Conservation (phyloP, 1,140 invertebrate genomes). For the Polyergus mexicanus region DNA sequence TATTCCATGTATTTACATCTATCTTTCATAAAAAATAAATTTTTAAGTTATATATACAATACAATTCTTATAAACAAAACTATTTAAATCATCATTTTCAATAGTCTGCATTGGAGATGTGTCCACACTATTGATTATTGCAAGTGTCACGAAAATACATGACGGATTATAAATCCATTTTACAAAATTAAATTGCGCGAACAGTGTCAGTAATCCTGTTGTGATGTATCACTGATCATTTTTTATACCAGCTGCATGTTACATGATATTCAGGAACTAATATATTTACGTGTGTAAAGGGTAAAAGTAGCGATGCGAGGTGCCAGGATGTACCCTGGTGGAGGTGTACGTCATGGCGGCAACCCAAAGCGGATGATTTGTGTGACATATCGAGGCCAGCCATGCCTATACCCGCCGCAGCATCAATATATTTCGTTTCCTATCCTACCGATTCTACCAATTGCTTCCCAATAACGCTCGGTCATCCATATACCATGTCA, state of each 20-base stretch:
- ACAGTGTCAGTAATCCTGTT: neutral
- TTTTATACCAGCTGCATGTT: neutral
- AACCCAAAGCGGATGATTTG: constrained; percentile 59
- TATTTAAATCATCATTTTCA: too few species aligned
- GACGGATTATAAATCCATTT: neutral
- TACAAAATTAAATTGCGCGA: neutral
- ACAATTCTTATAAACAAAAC: too few species aligned
- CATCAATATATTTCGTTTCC: constrained; percentile 69
- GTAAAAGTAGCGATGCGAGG: constrained; percentile 40
- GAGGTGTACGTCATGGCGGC: constrained; percentile 8
- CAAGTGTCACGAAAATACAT: neutral
- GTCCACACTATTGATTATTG: neutral
- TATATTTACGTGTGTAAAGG: constrained; percentile 40
- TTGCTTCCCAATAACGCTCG: constrained; percentile 68
- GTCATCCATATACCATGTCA: constrained; percentile 26
- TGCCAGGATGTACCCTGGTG: constrained; percentile 21
- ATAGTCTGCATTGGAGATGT: too few species aligned
- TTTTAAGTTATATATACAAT: too few species aligned
- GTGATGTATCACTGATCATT: constrained; percentile 24
- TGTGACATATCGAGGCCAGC: constrained; percentile 70
- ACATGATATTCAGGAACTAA: constrained; percentile 1
- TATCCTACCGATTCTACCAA: constrained; percentile 55
- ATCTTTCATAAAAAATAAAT: too few species aligned
- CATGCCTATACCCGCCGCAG: constrained; percentile 17
- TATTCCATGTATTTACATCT: too few species aligned